Evolutionary conservation across 2,797 vertebrate genomes (phyloP).

Genomic region (Falco columbarius): DNA sequence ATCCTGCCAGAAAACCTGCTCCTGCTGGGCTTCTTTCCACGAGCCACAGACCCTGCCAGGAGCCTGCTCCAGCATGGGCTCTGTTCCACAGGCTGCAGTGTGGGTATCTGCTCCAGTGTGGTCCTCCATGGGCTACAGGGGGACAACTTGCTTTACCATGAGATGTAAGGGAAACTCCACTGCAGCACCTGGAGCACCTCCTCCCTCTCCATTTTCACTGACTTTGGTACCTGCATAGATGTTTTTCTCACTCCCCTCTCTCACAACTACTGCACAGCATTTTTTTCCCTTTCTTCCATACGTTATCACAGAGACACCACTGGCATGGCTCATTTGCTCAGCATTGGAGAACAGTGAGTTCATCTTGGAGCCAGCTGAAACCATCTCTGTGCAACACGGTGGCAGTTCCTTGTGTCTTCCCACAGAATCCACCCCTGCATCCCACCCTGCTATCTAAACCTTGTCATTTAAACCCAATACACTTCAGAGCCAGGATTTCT

Average conservation of each 20-base stretch:
- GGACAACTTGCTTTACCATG: not conserved
- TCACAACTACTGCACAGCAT: not conserved
- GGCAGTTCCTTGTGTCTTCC: not conserved
- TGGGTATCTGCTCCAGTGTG: not conserved
- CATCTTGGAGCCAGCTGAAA: not conserved
- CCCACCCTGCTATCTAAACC: accelerated
- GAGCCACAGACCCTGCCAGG: not conserved
- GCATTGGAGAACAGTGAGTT: not conserved
- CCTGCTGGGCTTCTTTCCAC: not conserved
- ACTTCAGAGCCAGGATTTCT: not conserved
- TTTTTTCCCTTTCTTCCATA: not conserved
- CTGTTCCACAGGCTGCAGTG: not conserved
- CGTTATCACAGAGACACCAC: not conserved
- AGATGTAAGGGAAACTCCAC: not conserved
- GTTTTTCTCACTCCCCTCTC: not conserved
- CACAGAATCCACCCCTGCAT: not conserved
- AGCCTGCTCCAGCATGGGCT: not conserved
- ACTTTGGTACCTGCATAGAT: not conserved
- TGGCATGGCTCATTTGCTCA: not conserved
- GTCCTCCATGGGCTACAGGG: not conserved
- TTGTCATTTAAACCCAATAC: not conserved
- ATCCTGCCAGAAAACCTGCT: not conserved
- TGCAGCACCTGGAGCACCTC: accelerated
- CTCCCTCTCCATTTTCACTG: not conserved
- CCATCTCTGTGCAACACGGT: not conserved